Conservation (phyloP, 2,797 vertebrate species). For the Scolopax bukidnonensis region DNA sequence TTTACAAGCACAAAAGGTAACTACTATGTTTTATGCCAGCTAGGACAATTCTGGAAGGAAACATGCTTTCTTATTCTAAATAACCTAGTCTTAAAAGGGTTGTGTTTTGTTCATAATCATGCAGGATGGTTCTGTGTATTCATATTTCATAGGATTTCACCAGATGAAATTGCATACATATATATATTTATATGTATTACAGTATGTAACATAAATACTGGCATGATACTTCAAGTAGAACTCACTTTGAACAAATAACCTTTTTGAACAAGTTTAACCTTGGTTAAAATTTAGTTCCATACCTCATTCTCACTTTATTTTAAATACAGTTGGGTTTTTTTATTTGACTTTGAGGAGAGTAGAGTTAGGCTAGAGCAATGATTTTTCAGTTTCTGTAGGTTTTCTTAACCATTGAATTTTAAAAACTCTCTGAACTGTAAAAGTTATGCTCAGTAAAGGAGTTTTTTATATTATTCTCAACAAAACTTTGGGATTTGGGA, state of each 20-base stretch:
- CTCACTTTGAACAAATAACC: not conserved
- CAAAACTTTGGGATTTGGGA: not conserved
- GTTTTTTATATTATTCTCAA: not conserved
- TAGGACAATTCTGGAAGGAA: not conserved
- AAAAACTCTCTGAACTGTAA: not conserved
- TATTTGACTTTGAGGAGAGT: not conserved
- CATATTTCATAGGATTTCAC: not conserved
- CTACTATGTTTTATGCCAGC: fast-evolving
- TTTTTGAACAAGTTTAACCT: not conserved
- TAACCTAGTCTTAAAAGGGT: fast-evolving
- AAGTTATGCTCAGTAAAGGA: not conserved
- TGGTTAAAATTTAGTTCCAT: not conserved
- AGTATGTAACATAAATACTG: not conserved
- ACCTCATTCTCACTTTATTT: not conserved
- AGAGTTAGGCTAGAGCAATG: not conserved
- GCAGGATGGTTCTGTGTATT: not conserved
- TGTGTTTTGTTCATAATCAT: not conserved
- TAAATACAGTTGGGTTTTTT: not conserved
- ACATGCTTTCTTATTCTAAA: not conserved
- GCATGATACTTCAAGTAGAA: not conserved
- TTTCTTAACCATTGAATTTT: not conserved
- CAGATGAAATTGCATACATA: not conserved
- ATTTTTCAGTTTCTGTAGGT: not conserved
- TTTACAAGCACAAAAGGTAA: conserved; percentile 94
- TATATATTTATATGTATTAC: not conserved